These are phyloP conservation scores for Scaptomyza hsui DNA, from an alignment of 1,140 invertebrate species.

Conservation along the genomic window DNA sequence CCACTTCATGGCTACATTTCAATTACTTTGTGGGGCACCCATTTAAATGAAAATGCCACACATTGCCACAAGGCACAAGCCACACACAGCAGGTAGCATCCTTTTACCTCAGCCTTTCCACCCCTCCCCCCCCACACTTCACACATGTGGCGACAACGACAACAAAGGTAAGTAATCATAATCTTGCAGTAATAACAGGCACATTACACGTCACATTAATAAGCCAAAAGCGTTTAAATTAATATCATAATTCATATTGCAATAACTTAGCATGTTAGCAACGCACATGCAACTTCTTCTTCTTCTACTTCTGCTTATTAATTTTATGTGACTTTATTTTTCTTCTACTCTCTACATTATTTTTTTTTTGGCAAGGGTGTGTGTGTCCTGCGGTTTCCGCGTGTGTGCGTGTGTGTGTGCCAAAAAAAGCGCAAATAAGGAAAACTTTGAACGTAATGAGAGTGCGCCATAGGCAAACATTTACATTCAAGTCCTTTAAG, in stretches of 20 bases:
- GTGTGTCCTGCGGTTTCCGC: slow-evolving; percentile 28
- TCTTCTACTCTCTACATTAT: background rate
- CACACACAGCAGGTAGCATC: slow-evolving; percentile 45
- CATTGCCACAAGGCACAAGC: slow-evolving; percentile 68
- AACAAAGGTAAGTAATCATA: slow-evolving; percentile 70
- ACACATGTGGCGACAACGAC: slow-evolving; percentile 45
- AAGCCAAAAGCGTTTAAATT: slow-evolving; percentile 68
- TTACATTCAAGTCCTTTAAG: slow-evolving; percentile 73
- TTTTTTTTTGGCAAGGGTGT: slow-evolving; percentile 44
- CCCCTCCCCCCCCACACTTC: background rate
- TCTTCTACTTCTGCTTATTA: slow-evolving; percentile 59
- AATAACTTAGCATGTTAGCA: slow-evolving; percentile 76
- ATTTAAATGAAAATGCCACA: slow-evolving; percentile 82
- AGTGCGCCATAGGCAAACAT: slow-evolving; percentile 56
- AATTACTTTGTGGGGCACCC: slow-evolving; percentile 77
- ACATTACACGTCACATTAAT: slow-evolving; percentile 82
- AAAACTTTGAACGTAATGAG: slow-evolving; percentile 54
- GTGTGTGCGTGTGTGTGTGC: slow-evolving; percentile 41
- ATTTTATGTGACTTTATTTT: slow-evolving; percentile 75
- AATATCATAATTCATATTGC: slow-evolving; percentile 81
- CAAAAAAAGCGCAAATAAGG: slow-evolving; percentile 45
- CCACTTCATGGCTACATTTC: slow-evolving; percentile 68
- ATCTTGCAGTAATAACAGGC: slow-evolving; percentile 81
- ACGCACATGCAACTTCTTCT: slow-evolving; percentile 16
- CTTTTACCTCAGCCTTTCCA: slow-evolving; percentile 16